Percentiles rank a stretch among this genome's conserved stretches.
Conservation (phyloP, 2,113 vertebrate genomes). For the Corythornis cristatus region DNA sequence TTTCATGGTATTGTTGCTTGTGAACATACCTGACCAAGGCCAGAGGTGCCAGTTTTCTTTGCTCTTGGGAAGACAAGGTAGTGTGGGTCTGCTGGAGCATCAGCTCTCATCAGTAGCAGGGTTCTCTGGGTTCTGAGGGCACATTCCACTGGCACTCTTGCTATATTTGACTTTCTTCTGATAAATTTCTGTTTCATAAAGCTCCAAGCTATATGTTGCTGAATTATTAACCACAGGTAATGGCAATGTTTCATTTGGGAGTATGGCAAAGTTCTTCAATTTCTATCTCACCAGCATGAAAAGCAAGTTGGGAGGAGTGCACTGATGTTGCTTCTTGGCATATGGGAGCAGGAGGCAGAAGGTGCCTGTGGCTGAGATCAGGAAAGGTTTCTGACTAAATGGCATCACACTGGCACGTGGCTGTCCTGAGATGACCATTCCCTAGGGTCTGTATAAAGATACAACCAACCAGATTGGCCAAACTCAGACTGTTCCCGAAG, state of each 20-base stretch:
- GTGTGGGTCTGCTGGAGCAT: neutral
- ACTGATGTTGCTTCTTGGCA: neutral
- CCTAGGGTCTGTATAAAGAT: neutral
- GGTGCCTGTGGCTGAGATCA: neutral
- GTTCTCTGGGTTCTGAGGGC: neutral
- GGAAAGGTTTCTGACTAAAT: neutral
- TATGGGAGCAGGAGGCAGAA: neutral
- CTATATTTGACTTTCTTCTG: neutral
- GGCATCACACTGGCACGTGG: neutral
- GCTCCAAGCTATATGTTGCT: neutral
- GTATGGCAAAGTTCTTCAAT: neutral
- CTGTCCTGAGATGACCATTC: neutral
- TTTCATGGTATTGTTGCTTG: neutral
- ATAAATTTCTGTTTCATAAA: neutral
- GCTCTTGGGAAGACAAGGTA: neutral
- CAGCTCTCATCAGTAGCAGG: neutral
- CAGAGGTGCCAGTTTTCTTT: neutral
- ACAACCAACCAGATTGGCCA: neutral
- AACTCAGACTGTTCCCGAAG: neutral
- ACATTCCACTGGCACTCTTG: neutral
- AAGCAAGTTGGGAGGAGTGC: neutral
- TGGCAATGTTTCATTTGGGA: neutral
- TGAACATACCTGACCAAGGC: neutral
- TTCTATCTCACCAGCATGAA: rapidly evolving
- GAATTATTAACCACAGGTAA: neutral